Base-by-base conservation (phyloP, 1,140 invertebrate species). In the Drosophila sturtevanti region DNA sequence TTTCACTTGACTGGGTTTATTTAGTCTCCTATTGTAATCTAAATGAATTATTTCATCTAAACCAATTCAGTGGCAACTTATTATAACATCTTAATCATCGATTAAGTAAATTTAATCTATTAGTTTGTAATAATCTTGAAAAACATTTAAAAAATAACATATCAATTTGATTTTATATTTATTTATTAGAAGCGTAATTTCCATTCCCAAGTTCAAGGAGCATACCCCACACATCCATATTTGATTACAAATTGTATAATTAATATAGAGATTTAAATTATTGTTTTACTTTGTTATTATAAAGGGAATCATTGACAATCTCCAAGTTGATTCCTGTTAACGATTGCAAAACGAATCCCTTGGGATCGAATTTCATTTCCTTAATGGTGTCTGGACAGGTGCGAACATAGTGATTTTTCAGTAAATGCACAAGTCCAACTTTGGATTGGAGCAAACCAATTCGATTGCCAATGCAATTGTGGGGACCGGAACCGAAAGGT, bases 401-500 rank as follows among this genome's bases (percentile, higher is more conserved):
- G 5, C 68, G 54, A 0, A 92, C 89, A n/a, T 24, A 55, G 54
- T 92, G 79, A 56, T 91, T 91, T 62, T 81, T 91, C 0, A 92
- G 59, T 7, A 92, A 34, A 51, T 91, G 85, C 0, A 92, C 89
- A 21, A 92, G 59, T 14, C 89, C 90, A 1, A 91, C 24, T 31
- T 91, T 92, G 3, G 77, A 27, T 54, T 91, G 90, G 0, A 92
- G 69, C 11, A 92, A 58, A 1, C 87, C 90, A 38, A 91, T 90
- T 0, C 91, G 70, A 22, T 90, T 92, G 94, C 95, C 96, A 73
- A 97, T 96, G 84, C 96, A 97, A 87, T 94, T 95, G 48, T 96
- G 93, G 0, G 95, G 95, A 6, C 96, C 96, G 54, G 95, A 94
- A 1, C 96, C 96, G 76, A 98, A 98, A 0, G 97, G 96, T 34